phyloP scores from a whole-genome alignment of 2,113 vertebrate genomes.

The Platichthys stellatus region DNA sequence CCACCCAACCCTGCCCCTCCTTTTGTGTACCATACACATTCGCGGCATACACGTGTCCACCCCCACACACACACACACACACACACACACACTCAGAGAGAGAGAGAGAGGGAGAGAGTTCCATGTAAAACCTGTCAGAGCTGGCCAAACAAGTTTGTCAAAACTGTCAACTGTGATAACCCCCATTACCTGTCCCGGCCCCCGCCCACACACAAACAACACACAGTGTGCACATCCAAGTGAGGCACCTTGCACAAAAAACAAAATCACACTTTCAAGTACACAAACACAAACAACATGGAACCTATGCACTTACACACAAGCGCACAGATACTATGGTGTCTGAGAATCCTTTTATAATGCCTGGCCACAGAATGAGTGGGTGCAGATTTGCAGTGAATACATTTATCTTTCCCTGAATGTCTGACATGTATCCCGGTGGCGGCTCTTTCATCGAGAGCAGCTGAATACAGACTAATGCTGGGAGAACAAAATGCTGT shows the following conservation, averaged over 20 bases:
- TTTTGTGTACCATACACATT: slow-evolving; percentile 60
- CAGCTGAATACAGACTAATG: slow-evolving; percentile 65
- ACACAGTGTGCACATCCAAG: slow-evolving; percentile 7
- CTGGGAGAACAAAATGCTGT: slow-evolving; percentile 62
- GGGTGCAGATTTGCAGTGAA: slow-evolving; percentile 73
- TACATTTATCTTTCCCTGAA: slow-evolving; percentile 67
- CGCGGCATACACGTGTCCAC: slow-evolving; percentile 46
- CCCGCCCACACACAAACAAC: slow-evolving; percentile 52
- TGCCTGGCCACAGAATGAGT: slow-evolving; percentile 58
- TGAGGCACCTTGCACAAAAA: neutral
- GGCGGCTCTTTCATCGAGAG: slow-evolving; percentile 64
- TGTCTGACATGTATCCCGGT: slow-evolving; percentile 63
- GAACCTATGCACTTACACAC: neutral
- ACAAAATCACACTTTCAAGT: neutral
- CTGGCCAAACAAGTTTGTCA: slow-evolving; percentile 81
- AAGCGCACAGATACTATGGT: neutral
- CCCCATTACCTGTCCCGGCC: slow-evolving; percentile 27
- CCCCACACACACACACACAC: slow-evolving; percentile 32
- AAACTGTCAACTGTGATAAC: slow-evolving; percentile 68
- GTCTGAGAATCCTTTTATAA: slow-evolving; percentile 62
- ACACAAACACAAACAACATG: neutral
- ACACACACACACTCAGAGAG: slow-evolving; percentile 8
- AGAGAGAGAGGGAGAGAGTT: neutral
- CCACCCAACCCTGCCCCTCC: slow-evolving; percentile 65
- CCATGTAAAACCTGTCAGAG: slow-evolving; percentile 67